Evolutionary conservation across 2,888 invertebrate genomes (phyloP), one percentile per base, ranked within the genome.

Genomic region (Amiota minor): DNA sequence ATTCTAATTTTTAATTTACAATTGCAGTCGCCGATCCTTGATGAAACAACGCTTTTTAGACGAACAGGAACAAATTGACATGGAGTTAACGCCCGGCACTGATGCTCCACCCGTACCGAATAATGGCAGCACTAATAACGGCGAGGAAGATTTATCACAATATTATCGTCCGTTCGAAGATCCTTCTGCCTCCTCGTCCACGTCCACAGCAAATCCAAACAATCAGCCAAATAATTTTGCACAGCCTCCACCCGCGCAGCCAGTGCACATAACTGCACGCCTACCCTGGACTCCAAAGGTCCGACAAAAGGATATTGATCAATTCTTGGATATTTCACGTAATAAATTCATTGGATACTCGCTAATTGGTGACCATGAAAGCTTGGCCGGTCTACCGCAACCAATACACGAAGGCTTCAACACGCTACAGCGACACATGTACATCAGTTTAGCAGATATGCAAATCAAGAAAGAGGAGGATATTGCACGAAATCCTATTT

Each of bases 231-330:
- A 80, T 72, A 80, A 80, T 4, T 76, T 80, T 65, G 80, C 81
- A 11, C 82, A 81, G 11, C 80, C 84, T 0, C 72, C 79, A 1
- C 75, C 83, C n/a, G 80, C 83, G 46, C 86, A 86, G 16, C 86
- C 88, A 6, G 79, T 88, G 59, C 88, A 88, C 72, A 85, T 88
- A 16, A 88, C 88, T 20, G 88, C 88, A 12, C 84, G 96, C 74
- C 91, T 99, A 77, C 98, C 98, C 0, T 99, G 98, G 98, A 93
- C 95, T 79, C 98, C 98, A 0, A 99, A 99, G 92, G 98, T 98
- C 14, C 92, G 97, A 10, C 96, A 96, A 85, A 96, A 95, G 90
- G 98, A 99, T 87, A 94, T 99, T 76, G 98, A 98, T 86, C 92
- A 93, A 87, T 99, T 98, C 89, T 90, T 99, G 79, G 97, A 98